phyloP scores from a whole-genome alignment of 2,888 invertebrate species.

The Apantesis nais region DNA sequence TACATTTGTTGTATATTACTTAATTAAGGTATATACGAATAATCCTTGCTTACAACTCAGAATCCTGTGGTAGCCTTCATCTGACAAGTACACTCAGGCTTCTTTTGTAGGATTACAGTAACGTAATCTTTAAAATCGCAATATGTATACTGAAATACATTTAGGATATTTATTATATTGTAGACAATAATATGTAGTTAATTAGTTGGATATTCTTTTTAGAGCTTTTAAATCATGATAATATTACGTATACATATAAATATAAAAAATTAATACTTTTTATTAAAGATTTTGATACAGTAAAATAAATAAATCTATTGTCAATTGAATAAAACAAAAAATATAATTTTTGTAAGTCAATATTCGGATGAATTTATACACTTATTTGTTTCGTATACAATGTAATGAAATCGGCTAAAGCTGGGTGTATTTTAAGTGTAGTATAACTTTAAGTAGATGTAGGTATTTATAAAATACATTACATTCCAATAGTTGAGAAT shows the following conservation, averaged over 20 bases:
- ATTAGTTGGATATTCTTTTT: not conserved
- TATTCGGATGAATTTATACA: constrained; percentile 2
- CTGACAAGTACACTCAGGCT: not conserved
- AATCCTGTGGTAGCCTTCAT: not conserved
- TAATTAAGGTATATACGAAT: not conserved
- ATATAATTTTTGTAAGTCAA: constrained; percentile 5
- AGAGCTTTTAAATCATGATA: constrained; percentile 2
- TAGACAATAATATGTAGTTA: constrained; percentile 1
- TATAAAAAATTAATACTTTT: not conserved
- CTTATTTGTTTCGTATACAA: constrained; percentile 3
- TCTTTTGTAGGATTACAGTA: not conserved
- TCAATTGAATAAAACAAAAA: constrained; percentile 15
- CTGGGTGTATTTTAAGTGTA: constrained; percentile 23
- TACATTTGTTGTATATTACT: not conserved
- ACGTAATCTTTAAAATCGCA: not conserved
- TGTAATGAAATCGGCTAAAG: constrained; percentile 11
- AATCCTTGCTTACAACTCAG: not conserved
- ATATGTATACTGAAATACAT: constrained; percentile 1
- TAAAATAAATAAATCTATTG: constrained; percentile 10
- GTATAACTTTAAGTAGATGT: constrained; percentile 12
- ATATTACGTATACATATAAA: constrained; percentile 13
- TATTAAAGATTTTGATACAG: constrained; percentile 2
- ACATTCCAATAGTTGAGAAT: constrained; percentile 22
- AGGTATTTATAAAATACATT: constrained; percentile 21
- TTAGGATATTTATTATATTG: not conserved